Evolutionary conservation across 1,140 invertebrate species (phyloP).

Genomic region (Drosophila sproati): DNA sequence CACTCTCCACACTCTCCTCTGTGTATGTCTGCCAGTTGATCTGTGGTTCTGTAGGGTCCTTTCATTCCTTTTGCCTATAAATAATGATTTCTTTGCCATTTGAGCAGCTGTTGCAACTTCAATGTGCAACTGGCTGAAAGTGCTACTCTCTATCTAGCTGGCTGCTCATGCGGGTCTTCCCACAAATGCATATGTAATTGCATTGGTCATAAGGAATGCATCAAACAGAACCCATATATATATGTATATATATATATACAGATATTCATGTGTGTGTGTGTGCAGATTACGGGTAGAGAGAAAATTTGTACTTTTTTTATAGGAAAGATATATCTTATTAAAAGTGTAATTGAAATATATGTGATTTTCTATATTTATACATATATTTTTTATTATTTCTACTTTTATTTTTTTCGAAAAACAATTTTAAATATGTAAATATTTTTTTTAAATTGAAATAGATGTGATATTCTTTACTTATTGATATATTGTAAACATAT

Average conservation of each 20-base stretch:
- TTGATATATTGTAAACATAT: too few relatives aligned
- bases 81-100: constrained; percentile 68
- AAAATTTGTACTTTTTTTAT: too few relatives aligned
- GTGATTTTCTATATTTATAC: too few relatives aligned
- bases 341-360: too few relatives aligned
- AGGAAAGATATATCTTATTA: too few relatives aligned
- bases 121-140: constrained; percentile 7
- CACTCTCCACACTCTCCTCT: neutral
- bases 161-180: constrained; percentile 42
- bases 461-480: too few relatives aligned
- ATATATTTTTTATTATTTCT: too few relatives aligned
- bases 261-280: too few relatives aligned
- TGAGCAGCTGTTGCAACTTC: constrained; percentile 36
- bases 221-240: constrained; percentile 4
- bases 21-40: constrained; percentile 31
- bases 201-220: constrained; percentile 23
- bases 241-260: neutral
- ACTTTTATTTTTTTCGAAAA: too few relatives aligned
- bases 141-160: constrained; percentile 1
- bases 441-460: too few relatives aligned
- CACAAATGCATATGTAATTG: constrained; percentile 46
- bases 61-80: constrained; percentile 46
- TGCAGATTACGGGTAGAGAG: too few relatives aligned
- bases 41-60: constrained; percentile 31
- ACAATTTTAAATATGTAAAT: too few relatives aligned